These are phyloP conservation scores for Hemichromis elongatus DNA, from an alignment of 2,113 vertebrate genomes.

Conservation along the genomic window DNA sequence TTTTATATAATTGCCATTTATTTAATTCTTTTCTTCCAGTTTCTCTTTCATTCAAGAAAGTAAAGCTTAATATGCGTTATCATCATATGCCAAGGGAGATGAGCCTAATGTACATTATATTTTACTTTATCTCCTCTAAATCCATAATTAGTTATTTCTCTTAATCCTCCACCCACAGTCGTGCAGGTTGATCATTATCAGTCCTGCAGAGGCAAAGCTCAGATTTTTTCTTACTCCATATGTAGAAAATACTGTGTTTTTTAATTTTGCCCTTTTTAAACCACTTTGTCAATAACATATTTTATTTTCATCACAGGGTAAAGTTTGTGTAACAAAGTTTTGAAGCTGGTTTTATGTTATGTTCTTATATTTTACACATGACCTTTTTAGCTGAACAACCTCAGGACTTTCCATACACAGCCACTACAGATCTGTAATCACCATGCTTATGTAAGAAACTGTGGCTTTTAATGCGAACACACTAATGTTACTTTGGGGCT, in stretches of 20 bases:
- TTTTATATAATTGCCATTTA: not conserved
- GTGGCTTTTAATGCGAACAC: slow-evolving; percentile 21
- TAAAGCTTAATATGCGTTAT: not conserved
- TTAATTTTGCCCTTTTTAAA: not conserved
- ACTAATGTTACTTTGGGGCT: slow-evolving; percentile 9
- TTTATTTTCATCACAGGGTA: not conserved
- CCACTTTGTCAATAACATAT: not conserved
- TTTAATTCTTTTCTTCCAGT: not conserved
- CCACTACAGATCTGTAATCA: not conserved
- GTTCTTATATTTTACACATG: not conserved
- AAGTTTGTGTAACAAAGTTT: not conserved
- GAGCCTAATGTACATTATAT: not conserved
- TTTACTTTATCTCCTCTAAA: not conserved
- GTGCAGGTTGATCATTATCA: slow-evolving; percentile 9
- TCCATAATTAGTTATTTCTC: not conserved
- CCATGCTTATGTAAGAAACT: not conserved
- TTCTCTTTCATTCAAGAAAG: not conserved
- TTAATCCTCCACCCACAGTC: not conserved
- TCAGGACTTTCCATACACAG: not conserved
- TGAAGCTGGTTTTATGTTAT: not conserved
- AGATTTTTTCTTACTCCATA: not conserved
- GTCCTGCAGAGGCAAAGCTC: not conserved
- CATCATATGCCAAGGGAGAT: not conserved
- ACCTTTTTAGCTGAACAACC: not conserved
- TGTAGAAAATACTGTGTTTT: not conserved